Evolutionary conservation across 1,140 invertebrate genomes (phyloP).

Genomic region (Ceratosolen solmsi): DNA sequence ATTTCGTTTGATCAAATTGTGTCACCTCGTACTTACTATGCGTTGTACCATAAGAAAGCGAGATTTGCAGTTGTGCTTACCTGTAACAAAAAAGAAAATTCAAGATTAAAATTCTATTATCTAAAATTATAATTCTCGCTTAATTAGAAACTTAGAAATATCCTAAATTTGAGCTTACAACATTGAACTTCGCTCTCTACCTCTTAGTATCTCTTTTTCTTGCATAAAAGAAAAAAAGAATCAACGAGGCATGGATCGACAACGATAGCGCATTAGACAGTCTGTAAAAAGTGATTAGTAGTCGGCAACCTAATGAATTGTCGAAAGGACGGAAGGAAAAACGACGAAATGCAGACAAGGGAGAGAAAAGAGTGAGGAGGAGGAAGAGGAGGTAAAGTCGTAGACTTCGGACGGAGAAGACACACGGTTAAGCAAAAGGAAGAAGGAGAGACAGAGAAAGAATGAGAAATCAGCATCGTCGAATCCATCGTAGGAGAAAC

Average conservation of each 20-base stretch:
- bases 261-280: slow-evolving; percentile 29
- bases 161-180: background rate
- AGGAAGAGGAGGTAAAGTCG: background rate
- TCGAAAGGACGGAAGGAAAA: slow-evolving; percentile 53
- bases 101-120: background rate
- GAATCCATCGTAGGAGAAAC: slow-evolving; percentile 50
- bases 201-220: background rate
- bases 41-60: too few species aligned
- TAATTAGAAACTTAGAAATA: slow-evolving; percentile 28
- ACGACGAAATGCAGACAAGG: slow-evolving; percentile 16
- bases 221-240: background rate
- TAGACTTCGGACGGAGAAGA: background rate
- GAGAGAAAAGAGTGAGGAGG: background rate
- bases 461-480: slow-evolving; percentile 50
- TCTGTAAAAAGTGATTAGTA: slow-evolving; percentile 46
- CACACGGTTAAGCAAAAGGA: background rate
- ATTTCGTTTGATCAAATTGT: too few species aligned
- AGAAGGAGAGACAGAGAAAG: background rate
- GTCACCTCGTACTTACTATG: too few species aligned
- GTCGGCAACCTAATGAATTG: slow-evolving; percentile 33
- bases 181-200: too few species aligned
- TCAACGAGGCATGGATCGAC: background rate
- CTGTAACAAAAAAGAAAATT: slow-evolving; percentile 37
- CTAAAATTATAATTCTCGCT: slow-evolving; percentile 35
- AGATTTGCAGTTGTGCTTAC: slow-evolving; percentile 16